Evolutionary conservation across 2,888 invertebrate species (phyloP), one percentile per base, ranked within the genome.

Genomic region (Drosophila eohydei): DNA sequence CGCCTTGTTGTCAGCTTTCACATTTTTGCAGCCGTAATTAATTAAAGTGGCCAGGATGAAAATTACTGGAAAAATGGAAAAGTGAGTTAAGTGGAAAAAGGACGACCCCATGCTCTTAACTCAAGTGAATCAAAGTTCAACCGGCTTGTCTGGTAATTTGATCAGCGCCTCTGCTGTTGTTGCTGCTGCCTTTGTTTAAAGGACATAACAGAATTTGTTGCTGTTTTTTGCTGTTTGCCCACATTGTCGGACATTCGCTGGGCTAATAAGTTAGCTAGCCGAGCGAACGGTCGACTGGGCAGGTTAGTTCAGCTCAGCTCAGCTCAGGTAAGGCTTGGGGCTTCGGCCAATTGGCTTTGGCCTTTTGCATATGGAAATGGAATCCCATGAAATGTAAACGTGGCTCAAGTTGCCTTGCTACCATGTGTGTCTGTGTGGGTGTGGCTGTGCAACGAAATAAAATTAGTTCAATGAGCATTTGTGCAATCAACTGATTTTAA

Each of bases 381-480:
- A 88, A 83, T 79, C 86, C 84, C 79, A 79, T 88, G 81, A 85
- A 84, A 84, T 87, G 85, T 87, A 74, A 84, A 72, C 74, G 68
- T 70, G 69, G 78, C 86, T 88, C 88, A 79, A 74, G 81, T 81
- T 86, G 66, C 86, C 67, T 8, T 38, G 5, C 60, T 55, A 30
- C 11, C 28, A 51, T 36, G 12, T 44, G 8, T 38, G 38, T 63
- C 32, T 51, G 57, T 64, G 58, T 60, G 48, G 57, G 59, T 54
- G 64, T 63, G 56, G 55, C 69, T 70, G 64, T 73, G 74, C 69
- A 77, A 66, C 67, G 63, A 85, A 89, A 90, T 89, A 80, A 90
- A 90, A 91, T 90, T 90, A 91, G 88, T 89, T 86, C 91, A 89
- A 90, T 90, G 91, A 88, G 89, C 90, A 90, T 90, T 90, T 91